These are phyloP conservation scores for Brachyptera putata DNA, from an alignment of 2,888 invertebrate species.

Conservation along the genomic window DNA sequence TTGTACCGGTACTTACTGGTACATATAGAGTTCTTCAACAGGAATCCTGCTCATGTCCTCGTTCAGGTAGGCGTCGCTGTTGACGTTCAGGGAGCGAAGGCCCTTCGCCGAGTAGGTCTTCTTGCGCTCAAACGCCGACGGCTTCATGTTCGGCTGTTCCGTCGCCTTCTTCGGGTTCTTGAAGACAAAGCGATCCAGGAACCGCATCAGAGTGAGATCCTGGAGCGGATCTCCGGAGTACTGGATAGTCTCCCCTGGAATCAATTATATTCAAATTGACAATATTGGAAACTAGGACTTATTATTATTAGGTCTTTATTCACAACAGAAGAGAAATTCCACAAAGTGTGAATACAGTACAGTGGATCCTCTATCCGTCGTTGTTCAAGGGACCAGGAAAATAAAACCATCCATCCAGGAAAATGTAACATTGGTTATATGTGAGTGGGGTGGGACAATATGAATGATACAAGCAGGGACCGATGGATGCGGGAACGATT, in stretches of 20 bases:
- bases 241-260: slow-evolving; percentile 63
- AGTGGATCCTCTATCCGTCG: too few species aligned
- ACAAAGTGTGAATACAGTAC: too few species aligned
- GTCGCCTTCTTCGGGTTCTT: slow-evolving; percentile 78
- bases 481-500: too few species aligned
- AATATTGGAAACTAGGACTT: too few species aligned
- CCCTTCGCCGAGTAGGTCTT: slow-evolving; percentile 69
- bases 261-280: too few species aligned
- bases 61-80: slow-evolving; percentile 64
- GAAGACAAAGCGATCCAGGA: slow-evolving; percentile 92
- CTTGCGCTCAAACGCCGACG: slow-evolving; percentile 54
- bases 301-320: too few species aligned
- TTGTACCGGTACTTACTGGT: slow-evolving; percentile 67
- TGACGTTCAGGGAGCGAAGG: slow-evolving; percentile 65
- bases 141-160: slow-evolving; percentile 50
- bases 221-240: slow-evolving; percentile 92
- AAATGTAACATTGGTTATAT: too few species aligned
- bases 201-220: slow-evolving; percentile 86
- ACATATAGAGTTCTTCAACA: slow-evolving; percentile 84
- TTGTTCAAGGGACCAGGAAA: too few species aligned
- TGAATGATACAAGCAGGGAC: too few species aligned
- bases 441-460: too few species aligned
- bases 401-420: too few species aligned
- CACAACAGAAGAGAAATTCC: too few species aligned
- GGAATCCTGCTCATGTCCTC: slow-evolving; percentile 71